A percentile compares a stretch with the other conserved stretches of the same genome.
phyloP scores from a whole-genome alignment of 1,140 invertebrate species.

The Euglossa dilemma region DNA sequence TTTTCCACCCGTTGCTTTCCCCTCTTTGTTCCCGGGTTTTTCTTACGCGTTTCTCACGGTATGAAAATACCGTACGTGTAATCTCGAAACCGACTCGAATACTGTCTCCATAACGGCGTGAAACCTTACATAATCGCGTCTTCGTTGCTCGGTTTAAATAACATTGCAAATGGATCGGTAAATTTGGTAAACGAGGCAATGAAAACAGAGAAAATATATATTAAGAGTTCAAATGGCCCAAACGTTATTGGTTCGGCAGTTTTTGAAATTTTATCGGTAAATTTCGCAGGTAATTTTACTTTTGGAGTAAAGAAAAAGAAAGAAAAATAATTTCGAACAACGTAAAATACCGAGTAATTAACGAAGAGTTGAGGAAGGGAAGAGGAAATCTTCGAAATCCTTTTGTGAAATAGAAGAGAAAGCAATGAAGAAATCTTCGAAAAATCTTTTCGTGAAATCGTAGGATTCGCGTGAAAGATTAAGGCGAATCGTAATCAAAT shows the following conservation, averaged over 20 bases:
- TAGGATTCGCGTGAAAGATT: too few relatives aligned
- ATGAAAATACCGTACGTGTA: slow-evolving; percentile 26
- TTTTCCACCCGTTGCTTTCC: not conserved
- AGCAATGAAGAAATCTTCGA: too few relatives aligned
- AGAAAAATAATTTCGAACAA: not conserved
- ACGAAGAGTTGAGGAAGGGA: not conserved
- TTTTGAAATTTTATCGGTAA: too few relatives aligned
- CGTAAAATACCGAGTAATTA: not conserved
- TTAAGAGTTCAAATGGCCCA: too few relatives aligned
- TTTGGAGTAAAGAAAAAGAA: not conserved
- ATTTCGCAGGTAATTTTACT: too few relatives aligned
- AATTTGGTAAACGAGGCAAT: too few relatives aligned
- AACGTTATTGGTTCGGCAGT: too few relatives aligned
- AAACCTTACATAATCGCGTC: not conserved
- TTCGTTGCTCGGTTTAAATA: not conserved
- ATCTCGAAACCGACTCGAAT: not conserved
- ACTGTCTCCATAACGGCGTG: not conserved
- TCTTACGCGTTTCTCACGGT: not conserved
- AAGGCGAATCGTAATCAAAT: too few relatives aligned
- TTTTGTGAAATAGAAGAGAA: too few relatives aligned
- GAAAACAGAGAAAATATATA: too few relatives aligned
- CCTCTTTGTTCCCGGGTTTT: not conserved
- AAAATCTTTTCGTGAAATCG: too few relatives aligned
- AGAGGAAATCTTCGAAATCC: too few relatives aligned
- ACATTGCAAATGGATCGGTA: not conserved